Evolutionary conservation across 2,797 vertebrate genomes (phyloP).

Genomic region (Ispidina picta): DNA sequence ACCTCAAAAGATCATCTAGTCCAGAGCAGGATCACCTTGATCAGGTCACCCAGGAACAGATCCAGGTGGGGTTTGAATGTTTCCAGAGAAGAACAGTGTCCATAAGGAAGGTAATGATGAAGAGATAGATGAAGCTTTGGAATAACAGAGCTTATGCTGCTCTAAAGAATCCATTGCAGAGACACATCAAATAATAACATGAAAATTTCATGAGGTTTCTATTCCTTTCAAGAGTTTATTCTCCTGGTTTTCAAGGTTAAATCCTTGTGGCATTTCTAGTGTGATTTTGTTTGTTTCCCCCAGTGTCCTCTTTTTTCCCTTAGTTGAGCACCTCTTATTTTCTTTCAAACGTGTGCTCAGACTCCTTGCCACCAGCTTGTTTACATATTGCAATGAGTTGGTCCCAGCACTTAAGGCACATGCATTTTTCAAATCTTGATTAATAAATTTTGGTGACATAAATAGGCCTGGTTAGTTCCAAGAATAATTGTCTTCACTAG

Average conservation of each 20-base stretch:
- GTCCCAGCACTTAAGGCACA: neutral
- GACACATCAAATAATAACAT: neutral
- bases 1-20: too few relatives aligned
- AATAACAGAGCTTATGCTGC: neutral
- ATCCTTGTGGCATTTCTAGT: neutral
- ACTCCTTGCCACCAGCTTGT: neutral
- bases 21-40: too few relatives aligned
- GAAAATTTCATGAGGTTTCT: neutral
- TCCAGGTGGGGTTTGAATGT: too few relatives aligned
- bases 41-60: too few relatives aligned
- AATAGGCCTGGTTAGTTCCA: slow-evolving; percentile 41
- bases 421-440: slow-evolving; percentile 36
- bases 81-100: neutral
- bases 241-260: neutral
- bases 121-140: neutral
- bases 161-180: neutral
- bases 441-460: slow-evolving; percentile 49
- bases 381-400: neutral
- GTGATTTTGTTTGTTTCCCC: neutral
- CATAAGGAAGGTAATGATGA: neutral
- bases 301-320: neutral
- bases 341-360: neutral
- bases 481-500: slow-evolving; percentile 42
- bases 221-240: neutral
- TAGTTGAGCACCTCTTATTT: neutral